phyloP scores from a whole-genome alignment of 2,113 vertebrate species.

The Smithornis capensis region DNA sequence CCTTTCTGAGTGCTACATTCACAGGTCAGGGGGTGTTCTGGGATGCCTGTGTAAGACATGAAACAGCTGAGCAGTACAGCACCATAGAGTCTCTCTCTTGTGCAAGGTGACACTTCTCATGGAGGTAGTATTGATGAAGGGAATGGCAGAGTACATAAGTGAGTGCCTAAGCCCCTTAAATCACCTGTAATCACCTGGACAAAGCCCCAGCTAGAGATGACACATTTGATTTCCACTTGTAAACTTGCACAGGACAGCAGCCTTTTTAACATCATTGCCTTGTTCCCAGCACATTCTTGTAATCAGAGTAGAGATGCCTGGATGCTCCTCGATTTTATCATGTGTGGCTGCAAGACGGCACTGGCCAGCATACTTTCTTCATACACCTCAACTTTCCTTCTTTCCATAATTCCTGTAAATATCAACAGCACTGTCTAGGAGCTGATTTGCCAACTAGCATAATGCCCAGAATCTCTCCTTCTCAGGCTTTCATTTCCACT shows the following conservation, averaged over 20 bases:
- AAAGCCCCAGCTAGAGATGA: neutral
- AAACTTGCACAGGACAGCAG: neutral
- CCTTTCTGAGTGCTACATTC: neutral
- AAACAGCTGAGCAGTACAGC: neutral
- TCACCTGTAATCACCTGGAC: neutral
- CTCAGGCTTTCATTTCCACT: neutral
- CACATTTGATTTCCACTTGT: neutral
- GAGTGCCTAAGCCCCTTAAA: neutral
- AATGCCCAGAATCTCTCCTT: neutral
- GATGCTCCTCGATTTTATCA: neutral
- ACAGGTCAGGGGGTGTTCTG: neutral
- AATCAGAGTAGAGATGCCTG: neutral
- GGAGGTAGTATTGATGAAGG: neutral
- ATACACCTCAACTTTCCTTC: neutral
- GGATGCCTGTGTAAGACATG: neutral
- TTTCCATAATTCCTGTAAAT: neutral
- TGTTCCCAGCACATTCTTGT: neutral
- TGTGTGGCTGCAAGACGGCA: neutral
- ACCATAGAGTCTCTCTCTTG: fast-evolving
- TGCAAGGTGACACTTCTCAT: neutral
- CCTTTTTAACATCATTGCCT: neutral
- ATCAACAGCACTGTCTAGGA: neutral
- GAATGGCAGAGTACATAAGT: neutral
- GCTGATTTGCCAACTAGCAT: neutral
- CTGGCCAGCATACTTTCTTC: neutral